Conservation (phyloP, 2,797 vertebrate genomes). For the Silurus lanzhouensis region DNA sequence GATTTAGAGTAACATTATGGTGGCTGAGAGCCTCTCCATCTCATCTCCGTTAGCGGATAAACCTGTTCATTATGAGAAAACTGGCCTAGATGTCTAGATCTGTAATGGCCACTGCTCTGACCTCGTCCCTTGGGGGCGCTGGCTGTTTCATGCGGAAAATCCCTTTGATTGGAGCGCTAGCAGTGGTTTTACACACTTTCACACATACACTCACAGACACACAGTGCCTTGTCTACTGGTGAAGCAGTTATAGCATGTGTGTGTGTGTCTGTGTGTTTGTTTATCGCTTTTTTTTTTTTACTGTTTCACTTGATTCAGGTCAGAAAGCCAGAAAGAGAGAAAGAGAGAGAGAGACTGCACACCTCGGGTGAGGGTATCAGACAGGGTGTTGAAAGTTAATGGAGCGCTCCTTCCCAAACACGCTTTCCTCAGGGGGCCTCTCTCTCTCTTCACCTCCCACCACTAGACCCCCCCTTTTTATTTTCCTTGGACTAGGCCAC, state of each 20-base stretch:
- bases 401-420: slow-evolving; percentile 75
- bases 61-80: slow-evolving; percentile 65
- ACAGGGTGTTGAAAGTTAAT: slow-evolving; percentile 72
- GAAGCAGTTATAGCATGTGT: slow-evolving; percentile 39
- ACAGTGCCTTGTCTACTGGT: slow-evolving; percentile 23
- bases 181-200: slow-evolving; percentile 71
- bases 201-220: slow-evolving; percentile 33
- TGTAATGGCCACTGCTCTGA: slow-evolving; percentile 60
- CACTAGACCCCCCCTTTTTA: slow-evolving; percentile 64
- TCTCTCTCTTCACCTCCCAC: slow-evolving; percentile 63
- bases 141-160: slow-evolving; percentile 81
- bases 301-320: slow-evolving; percentile 45
- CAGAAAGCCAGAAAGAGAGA: slow-evolving; percentile 26
- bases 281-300: slow-evolving; percentile 37
- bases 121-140: slow-evolving; percentile 77
- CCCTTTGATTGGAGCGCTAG: slow-evolving; percentile 74
- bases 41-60: slow-evolving; percentile 59
- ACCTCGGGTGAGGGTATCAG: slow-evolving; percentile 65
- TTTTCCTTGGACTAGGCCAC: slow-evolving; percentile 20
- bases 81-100: slow-evolving; percentile 64
- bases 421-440: slow-evolving; percentile 67
- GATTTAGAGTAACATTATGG: slow-evolving; percentile 33
- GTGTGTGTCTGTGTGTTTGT: slow-evolving; percentile 40
- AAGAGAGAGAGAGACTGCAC: slow-evolving; percentile 49
- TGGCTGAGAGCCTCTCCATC: slow-evolving; percentile 51